Evolutionary conservation across 2,888 invertebrate genomes (phyloP), one percentile per base, ranked within the genome.

Genomic region (Drosophila kanekoi): DNA sequence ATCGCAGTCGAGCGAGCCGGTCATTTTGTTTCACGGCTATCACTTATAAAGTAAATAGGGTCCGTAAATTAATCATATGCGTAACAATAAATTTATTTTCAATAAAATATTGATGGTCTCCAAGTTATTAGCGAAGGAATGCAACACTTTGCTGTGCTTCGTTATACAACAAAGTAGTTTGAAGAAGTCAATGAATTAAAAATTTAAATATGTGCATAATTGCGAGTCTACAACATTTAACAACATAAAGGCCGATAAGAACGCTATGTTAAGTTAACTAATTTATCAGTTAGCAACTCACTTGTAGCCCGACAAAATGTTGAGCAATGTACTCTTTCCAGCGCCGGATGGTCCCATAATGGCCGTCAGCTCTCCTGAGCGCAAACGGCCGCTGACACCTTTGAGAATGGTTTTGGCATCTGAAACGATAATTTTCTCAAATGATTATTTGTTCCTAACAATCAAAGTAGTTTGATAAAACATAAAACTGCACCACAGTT

Each of bases 281-380:
- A 18, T 2, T 18, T 1, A 44, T 52, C 13, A 47, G 16, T 40
- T 48, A 23, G 3, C 10, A 33, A 94, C 96, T 95, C 93, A 98
- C 98, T 96, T 97, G 94, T 98, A 98, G 91, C 98, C 98, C 18
- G 98, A 98, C 74, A 98, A 95, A 85, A 98, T 98, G 91, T 98
- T 98, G 91, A 98, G 96, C 16, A 98, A 94, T 0, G 98, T 98
- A 53, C 97, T 97, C 93, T 98, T 98, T 82, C 98, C 97, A 60
- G 97, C 98, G 33, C 98, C 98, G 0, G 98, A 98, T 41, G 98
- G 98, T 13, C 98, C 98, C 98, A 98, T 98, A 90, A 98, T 98
- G 79, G 98, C 98, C 6, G 98, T 98, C 90, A 98, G 94, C 92
- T 98, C 97, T 73, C 98, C 97, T 40, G 98, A 97, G 33, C 96